phyloP scores from a whole-genome alignment of 2,888 invertebrate species.

The Brachyptera risi region DNA sequence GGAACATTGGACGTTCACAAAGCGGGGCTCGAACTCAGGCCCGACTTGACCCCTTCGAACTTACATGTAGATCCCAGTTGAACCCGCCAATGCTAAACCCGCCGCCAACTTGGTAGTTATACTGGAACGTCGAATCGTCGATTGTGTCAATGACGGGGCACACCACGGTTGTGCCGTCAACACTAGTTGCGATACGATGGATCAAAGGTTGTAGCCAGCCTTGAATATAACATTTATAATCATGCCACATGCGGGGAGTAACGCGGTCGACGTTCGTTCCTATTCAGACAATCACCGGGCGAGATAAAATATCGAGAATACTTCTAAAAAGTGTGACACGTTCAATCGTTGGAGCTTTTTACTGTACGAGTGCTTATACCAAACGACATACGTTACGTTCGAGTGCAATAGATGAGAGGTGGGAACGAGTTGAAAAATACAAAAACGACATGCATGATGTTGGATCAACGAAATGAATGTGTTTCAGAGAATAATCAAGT shows the following conservation, averaged over 20 bases:
- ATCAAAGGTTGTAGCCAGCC: conserved; percentile 54
- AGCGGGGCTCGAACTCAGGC: not conserved
- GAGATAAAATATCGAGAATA: too few species aligned
- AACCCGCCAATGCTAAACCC: conserved; percentile 54
- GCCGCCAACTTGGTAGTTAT: conserved; percentile 24
- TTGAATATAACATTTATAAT: conserved; percentile 29
- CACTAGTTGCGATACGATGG: conserved; percentile 42
- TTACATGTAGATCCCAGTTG: conserved; percentile 54
- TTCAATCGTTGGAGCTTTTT: too few species aligned
- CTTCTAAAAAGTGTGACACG: too few species aligned
- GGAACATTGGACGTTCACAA: not conserved
- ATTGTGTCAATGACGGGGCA: conserved; percentile 54
- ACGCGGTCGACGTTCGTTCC: too few species aligned
- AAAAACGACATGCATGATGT: too few species aligned
- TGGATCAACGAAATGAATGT: too few species aligned
- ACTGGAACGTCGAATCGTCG: conserved; percentile 48
- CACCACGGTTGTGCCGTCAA: conserved; percentile 44
- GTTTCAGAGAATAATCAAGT: too few species aligned
- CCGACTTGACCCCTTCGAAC: not conserved
- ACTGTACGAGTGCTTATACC: too few species aligned
- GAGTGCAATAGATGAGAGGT: too few species aligned
- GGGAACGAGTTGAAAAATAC: too few species aligned
- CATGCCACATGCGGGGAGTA: not conserved
- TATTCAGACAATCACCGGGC: too few species aligned
- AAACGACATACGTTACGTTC: too few species aligned